Base-by-base conservation (phyloP, 2,797 vertebrate genomes). In the Cyclopterus lumpus region DNA sequence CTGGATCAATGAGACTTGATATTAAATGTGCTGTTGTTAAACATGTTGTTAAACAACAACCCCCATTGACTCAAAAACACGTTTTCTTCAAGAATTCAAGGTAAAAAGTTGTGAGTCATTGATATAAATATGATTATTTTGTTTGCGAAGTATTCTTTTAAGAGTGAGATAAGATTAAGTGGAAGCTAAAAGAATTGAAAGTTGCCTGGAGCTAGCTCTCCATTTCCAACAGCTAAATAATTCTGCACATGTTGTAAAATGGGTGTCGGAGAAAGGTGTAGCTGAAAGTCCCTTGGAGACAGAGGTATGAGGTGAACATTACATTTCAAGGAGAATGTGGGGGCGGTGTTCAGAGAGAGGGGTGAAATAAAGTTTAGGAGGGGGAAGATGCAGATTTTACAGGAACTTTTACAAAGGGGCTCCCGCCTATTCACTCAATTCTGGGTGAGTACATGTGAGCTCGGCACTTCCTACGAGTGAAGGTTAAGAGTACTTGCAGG, bases 221-320 rank as follows among this genome's bases (percentile, higher is more conserved):
- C 16, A 55, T 60, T 80, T 80, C 46, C 46, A 70, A 64, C 22
- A 60, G 36, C 54, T 30, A 59, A 71, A 80, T 72, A 48, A 59
- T 67, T 75, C 67, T 58, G 75, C 44, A 1, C 1, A 26, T 9
- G 55, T 18, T 63, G 12, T 62, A 80, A 73, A 14, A 38, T 73
- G 60, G 22, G 36, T 73, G 58, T 59, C 32, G 42, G 60, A 63
- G 57, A 64, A 59, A 66, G 49, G 40, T 18, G 16, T 26, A 10
- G 30, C 46, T 54, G 61, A 49, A 71, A 74, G 42, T 38, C 46
- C 38, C 38, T 10, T 7, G 40, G 53, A 72, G 38, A 77, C 59
- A 67, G 54, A 68, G 30, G 16, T 12, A 72, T 54, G 55, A 76
- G 28, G 73, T 73, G 63, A 63, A 78, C 76, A 81, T 53, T 11